Evolutionary conservation across 2,888 invertebrate species (phyloP), one percentile per base, ranked within the genome.

Genomic region (Coremacera marginata): DNA sequence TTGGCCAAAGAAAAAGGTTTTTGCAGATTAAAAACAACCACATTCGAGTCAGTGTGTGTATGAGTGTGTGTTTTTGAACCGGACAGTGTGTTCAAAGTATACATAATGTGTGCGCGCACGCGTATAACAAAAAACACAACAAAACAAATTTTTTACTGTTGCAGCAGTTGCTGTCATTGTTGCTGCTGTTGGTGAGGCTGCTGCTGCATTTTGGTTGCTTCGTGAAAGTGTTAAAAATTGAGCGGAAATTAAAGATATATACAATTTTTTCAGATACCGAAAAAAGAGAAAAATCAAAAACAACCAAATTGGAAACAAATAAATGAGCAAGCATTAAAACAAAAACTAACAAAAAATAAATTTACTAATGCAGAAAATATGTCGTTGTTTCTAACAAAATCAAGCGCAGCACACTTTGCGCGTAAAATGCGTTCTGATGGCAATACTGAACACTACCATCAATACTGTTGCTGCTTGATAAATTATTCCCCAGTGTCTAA

Each of bases 201-300:
- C 49, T 70, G 76, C 74, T 65, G 75, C 51, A 55, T 57, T 19
- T 31, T 5, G 31, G n/a, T 11, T 25, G 11, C 67, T 11, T 77
- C 81, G 82, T 82, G 82, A 82, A 82, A 82, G 82, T 82, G 82
- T 82, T 82, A 81, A 82, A 82, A 82, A 82, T 82, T 82, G 81
- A 82, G 78, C 82, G 82, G 82, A 82, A 82, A 82, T 82, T 82
- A 81, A 81, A 81, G 80, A 81, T 78, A 79, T 79, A 81, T 77
- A 70, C 75, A 79, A 75, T 31, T 16, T 31, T 22, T 22, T 19
- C 7, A 67, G 49, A 67, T 19, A 37, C 5, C 4, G 27, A 65
- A 60, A 67, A 74, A 70, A 60, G 74, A 79, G 5, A 70, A 52
- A 67, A 77, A 79, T 67, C 14, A 79, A 65, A 22, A 51, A 55